Conservation (phyloP, 2,113 vertebrate genomes). For the Trematocara variabile region DNA sequence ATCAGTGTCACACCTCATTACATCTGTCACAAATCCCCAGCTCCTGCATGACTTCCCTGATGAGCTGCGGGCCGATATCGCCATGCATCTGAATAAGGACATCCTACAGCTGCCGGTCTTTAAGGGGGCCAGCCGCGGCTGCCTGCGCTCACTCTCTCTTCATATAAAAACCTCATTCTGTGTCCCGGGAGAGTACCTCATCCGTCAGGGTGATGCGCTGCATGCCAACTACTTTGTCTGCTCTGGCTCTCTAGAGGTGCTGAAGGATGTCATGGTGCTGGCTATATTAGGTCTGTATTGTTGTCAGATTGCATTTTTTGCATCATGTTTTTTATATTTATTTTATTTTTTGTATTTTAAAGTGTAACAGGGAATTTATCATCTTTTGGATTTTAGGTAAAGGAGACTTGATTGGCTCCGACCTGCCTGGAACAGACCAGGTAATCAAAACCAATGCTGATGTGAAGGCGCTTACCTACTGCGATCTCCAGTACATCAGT, state of each 20-base stretch:
- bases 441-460: conserved; percentile 94
- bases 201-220: conserved; percentile 89
- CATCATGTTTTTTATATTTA: not conserved
- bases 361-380: not conserved
- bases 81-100: conserved; percentile 97
- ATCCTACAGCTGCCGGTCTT: conserved; percentile 94
- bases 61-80: conserved; percentile 91
- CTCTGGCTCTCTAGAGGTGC: conserved; percentile 93
- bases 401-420: conserved; percentile 93
- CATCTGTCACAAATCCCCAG: conserved; percentile 65
- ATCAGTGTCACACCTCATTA: conserved; percentile 35
- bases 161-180: conserved; percentile 97
- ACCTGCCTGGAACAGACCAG: conserved; percentile 79
- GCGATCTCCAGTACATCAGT: conserved; percentile 89
- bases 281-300: conserved; percentile 89
- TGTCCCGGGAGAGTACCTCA: conserved; percentile 90
- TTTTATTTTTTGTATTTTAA: not conserved
- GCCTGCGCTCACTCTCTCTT: conserved; percentile 91
- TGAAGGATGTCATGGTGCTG: conserved; percentile 88
- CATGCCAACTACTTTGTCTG: conserved; percentile 95
- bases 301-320: not conserved
- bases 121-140: conserved; percentile 88
- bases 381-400: conserved; percentile 77
- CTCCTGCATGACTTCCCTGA: conserved; percentile 95
- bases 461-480: conserved; percentile 93